Evolutionary conservation across 2,113 vertebrate genomes (phyloP).

Genomic region (Addax nasomaculatus): DNA sequence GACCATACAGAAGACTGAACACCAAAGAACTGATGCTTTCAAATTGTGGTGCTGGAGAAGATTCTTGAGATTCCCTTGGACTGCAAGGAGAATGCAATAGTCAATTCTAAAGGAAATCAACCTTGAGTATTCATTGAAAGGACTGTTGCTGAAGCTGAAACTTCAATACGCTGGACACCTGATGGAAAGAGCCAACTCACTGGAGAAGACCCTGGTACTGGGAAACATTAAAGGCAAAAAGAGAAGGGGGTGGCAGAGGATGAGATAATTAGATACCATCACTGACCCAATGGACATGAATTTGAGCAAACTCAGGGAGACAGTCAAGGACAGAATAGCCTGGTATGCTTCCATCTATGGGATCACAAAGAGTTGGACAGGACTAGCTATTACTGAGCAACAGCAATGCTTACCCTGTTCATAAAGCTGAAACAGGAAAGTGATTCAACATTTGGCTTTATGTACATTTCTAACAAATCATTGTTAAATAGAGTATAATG

Average conservation of each 20-base stretch:
- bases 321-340: not conserved
- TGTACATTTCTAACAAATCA: not conserved
- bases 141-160: not conserved
- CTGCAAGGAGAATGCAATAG: not conserved
- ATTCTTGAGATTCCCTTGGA: not conserved
- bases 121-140: not conserved
- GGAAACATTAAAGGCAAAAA: not conserved
- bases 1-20: not conserved
- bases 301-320: not conserved
- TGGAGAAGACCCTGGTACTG: not conserved
- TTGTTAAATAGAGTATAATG: not conserved
- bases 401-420: constrained; percentile 19
- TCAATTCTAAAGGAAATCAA: not conserved
- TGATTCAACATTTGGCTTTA: not conserved
- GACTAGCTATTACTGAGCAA: not conserved
- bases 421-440: constrained; percentile 33
- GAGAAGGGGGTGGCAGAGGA: not conserved
- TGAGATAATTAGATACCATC: not conserved
- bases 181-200: not conserved
- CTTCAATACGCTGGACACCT: not conserved
- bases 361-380: not conserved
- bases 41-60: not conserved
- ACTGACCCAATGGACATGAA: not conserved
- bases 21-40: not conserved
- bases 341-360: not conserved